These are phyloP conservation scores for Ricordea florida DNA, from an alignment of 92 coral and sea anemone genomes.

Conservation along the genomic window DNA sequence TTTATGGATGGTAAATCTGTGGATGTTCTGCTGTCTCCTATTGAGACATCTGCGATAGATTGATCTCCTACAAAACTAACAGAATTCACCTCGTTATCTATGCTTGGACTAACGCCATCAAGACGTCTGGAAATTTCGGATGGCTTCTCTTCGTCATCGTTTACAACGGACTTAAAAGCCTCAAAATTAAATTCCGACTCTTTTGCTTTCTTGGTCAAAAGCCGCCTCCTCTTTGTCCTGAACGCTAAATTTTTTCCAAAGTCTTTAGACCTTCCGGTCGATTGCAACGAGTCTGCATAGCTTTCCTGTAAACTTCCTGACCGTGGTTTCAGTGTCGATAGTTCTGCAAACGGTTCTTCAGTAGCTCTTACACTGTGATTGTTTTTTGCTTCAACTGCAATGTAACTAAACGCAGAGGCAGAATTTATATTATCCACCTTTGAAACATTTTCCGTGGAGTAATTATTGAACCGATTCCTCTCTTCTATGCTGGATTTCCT, in stretches of 20 bases:
- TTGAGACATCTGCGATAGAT: slow-evolving; percentile 27
- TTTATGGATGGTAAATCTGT: slow-evolving; percentile 6
- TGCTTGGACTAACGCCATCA: background rate
- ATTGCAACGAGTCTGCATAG: background rate
- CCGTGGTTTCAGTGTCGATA: background rate
- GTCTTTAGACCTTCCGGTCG: background rate
- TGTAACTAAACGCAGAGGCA: background rate
- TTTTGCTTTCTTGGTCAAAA: slow-evolving; percentile 5
- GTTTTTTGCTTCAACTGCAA: background rate
- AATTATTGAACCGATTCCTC: background rate
- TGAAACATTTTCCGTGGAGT: slow-evolving; percentile 1
- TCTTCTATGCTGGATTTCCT: slow-evolving; percentile 5
- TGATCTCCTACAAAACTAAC: slow-evolving; percentile 74
- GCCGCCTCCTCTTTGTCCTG: background rate
- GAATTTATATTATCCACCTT: slow-evolving; percentile 14
- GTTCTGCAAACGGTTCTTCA: background rate
- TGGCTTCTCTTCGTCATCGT: too few species aligned
- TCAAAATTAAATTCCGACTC: too few species aligned
- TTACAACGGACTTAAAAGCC: too few species aligned
- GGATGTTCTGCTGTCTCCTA: slow-evolving; percentile 29
- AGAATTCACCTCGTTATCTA: slow-evolving; percentile 8
- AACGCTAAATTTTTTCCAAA: slow-evolving; percentile 3
- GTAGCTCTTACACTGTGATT: too few species aligned
- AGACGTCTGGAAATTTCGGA: background rate
- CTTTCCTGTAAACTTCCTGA: background rate